Conservation (phyloP, 2,113 vertebrate species). For the Anarrhichthys ocellatus region DNA sequence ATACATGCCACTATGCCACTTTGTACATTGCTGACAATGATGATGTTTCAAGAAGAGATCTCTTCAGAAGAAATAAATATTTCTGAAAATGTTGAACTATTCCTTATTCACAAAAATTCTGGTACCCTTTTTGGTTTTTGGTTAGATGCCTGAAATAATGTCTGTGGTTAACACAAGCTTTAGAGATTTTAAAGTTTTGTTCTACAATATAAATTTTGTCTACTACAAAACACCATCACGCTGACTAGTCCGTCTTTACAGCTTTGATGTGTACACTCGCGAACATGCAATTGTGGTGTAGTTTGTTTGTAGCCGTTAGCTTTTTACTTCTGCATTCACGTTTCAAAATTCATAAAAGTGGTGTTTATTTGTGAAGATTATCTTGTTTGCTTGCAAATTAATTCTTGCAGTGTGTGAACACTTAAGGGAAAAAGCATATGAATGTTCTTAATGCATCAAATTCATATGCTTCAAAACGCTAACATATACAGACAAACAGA, state of each 20-base stretch:
- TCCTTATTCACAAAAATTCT: too few species aligned
- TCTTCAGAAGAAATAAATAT: not conserved
- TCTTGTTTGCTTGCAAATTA: not conserved
- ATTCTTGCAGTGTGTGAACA: not conserved
- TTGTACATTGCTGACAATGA: not conserved
- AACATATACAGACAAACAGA: not conserved
- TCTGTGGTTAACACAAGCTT: too few species aligned
- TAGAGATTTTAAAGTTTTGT: too few species aligned
- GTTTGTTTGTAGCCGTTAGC: too few species aligned
- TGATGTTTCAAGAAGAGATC: not conserved
- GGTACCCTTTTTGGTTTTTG: too few species aligned
- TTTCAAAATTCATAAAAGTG: not conserved
- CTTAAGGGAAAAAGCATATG: not conserved
- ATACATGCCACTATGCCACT: not conserved
- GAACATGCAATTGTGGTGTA: not conserved
- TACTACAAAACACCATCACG: too few species aligned
- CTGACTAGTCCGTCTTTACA: too few species aligned
- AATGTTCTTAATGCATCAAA: not conserved
- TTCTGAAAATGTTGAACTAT: too few species aligned
- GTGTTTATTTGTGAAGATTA: not conserved
- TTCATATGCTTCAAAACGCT: not conserved
- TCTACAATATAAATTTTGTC: too few species aligned
- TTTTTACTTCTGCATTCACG: not conserved
- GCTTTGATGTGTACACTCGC: not conserved
- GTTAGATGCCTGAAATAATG: too few species aligned